Evolutionary conservation across 2,113 vertebrate genomes (phyloP).

Genomic region (Halichoeres trimaculatus): DNA sequence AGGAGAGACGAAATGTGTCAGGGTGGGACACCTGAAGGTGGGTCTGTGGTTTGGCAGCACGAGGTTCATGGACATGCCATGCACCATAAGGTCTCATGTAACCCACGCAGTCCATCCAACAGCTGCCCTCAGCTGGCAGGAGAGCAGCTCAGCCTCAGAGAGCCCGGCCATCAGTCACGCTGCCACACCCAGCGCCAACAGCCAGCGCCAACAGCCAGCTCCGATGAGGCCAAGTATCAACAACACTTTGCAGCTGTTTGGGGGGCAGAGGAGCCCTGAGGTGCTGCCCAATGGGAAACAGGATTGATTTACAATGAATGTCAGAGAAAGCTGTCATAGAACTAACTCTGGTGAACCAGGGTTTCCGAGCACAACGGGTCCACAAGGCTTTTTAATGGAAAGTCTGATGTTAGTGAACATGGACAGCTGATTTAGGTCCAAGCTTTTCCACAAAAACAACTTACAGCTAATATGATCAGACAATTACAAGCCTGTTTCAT

Average conservation of each 20-base stretch:
- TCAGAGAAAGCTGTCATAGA: slow-evolving; percentile 32
- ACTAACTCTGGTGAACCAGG: neutral
- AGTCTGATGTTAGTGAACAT: slow-evolving; percentile 12
- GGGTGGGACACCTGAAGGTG: slow-evolving; percentile 21
- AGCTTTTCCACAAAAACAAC: neutral
- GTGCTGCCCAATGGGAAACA: slow-evolving; percentile 22
- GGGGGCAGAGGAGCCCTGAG: neutral
- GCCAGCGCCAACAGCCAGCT: slow-evolving; percentile 40
- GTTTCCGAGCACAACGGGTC: slow-evolving; percentile 14
- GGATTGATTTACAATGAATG: slow-evolving; percentile 34
- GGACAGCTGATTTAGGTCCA: slow-evolving; percentile 4
- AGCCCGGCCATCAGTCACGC: slow-evolving; percentile 36
- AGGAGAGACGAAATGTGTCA: neutral
- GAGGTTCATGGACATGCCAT: slow-evolving; percentile 15
- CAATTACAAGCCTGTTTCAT: neutral
- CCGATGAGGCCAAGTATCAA: slow-evolving; percentile 20
- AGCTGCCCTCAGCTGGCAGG: slow-evolving; percentile 52
- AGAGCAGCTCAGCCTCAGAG: slow-evolving; percentile 5
- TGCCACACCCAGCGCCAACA: slow-evolving; percentile 31
- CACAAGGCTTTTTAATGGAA: slow-evolving; percentile 7
- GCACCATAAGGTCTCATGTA: neutral
- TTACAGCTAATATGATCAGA: neutral
- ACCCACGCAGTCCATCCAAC: slow-evolving; percentile 20
- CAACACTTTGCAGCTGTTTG: slow-evolving; percentile 55
- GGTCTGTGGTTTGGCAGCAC: neutral